Evolutionary conservation across 1,140 invertebrate genomes (phyloP).

Genomic region (Drosophila suzukii): DNA sequence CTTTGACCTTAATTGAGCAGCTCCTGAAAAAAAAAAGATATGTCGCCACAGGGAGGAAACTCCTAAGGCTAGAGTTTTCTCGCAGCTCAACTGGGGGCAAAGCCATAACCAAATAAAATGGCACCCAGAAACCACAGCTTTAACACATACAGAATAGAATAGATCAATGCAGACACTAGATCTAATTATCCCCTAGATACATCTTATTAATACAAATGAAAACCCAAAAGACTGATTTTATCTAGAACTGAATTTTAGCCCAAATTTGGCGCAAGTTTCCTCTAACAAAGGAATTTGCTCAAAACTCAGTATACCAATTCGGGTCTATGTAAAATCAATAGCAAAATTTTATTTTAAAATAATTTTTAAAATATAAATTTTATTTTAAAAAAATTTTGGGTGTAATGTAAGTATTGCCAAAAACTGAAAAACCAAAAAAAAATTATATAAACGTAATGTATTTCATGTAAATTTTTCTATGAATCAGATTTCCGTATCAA

Average conservation of each 20-base stretch:
- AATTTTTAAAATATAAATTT: constrained; percentile 85
- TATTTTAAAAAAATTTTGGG: constrained; percentile 85
- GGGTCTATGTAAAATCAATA: constrained; percentile 81
- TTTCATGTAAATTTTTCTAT: constrained; percentile 62
- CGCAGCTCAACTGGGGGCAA: constrained; percentile 55
- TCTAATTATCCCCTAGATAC: constrained; percentile 35
- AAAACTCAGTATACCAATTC: constrained; percentile 28
- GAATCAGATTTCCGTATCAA: constrained; percentile 46
- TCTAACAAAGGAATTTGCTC: constrained; percentile 23
- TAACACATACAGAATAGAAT: constrained; percentile 40
- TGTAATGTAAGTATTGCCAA: constrained; percentile 84
- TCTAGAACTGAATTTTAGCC: constrained; percentile 70
- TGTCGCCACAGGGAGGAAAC: not conserved
- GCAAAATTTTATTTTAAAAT: constrained; percentile 85
- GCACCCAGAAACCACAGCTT: constrained; percentile 23
- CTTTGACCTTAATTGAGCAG: constrained; percentile 68
- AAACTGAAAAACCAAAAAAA: constrained; percentile 39
- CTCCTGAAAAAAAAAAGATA: not conserved
- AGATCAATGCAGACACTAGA: constrained; percentile 33
- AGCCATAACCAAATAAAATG: constrained; percentile 52
- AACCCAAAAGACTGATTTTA: constrained; percentile 81
- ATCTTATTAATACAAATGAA: constrained; percentile 25
- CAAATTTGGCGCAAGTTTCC: constrained; percentile 35
- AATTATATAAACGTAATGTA: constrained; percentile 55
- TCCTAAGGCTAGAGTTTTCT: constrained; percentile 6